These are phyloP conservation scores for Perca schrenkii DNA, from an alignment of 2,113 vertebrate genomes.

Conservation along the genomic window DNA sequence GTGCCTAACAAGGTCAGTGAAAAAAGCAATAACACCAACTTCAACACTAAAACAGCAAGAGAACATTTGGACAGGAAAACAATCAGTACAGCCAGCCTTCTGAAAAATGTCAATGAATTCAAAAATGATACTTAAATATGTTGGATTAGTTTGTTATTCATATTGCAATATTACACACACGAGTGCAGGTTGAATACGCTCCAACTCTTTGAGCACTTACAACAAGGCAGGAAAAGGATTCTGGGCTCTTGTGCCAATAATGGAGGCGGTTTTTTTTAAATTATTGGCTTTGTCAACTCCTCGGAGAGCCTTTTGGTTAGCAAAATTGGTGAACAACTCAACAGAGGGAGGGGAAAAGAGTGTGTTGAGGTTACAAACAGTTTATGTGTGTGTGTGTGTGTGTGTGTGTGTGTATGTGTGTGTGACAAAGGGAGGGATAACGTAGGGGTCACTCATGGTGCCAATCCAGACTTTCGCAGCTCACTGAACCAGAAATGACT, in stretches of 20 bases:
- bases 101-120: conserved; percentile 19
- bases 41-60: not conserved
- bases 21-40: conserved; percentile 33
- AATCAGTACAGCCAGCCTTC: not conserved
- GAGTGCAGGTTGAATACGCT: not conserved
- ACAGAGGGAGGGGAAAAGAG: not conserved
- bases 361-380: not conserved
- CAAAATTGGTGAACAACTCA: not conserved
- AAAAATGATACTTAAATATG: conserved; percentile 18
- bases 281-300: conserved; percentile 18
- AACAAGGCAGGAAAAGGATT: conserved; percentile 20
- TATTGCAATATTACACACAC: conserved; percentile 3
- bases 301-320: conserved; percentile 2
- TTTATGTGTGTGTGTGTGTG: not conserved
- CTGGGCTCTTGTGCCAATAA: not conserved
- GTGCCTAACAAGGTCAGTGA: conserved; percentile 27
- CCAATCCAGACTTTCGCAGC: conserved; percentile 44
- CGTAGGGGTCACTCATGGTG: conserved; percentile 43
- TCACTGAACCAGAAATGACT: conserved; percentile 79
- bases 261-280: not conserved
- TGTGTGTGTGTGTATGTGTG: not conserved
- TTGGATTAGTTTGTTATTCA: conserved; percentile 21
- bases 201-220: not conserved
- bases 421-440: not conserved
- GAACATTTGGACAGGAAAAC: not conserved